A percentile compares a stretch with the other conserved stretches of the same genome.
These are phyloP conservation scores for Speoplatyrhinus poulsoni DNA, from an alignment of 2,113 vertebrate species.

Conservation along the genomic window DNA sequence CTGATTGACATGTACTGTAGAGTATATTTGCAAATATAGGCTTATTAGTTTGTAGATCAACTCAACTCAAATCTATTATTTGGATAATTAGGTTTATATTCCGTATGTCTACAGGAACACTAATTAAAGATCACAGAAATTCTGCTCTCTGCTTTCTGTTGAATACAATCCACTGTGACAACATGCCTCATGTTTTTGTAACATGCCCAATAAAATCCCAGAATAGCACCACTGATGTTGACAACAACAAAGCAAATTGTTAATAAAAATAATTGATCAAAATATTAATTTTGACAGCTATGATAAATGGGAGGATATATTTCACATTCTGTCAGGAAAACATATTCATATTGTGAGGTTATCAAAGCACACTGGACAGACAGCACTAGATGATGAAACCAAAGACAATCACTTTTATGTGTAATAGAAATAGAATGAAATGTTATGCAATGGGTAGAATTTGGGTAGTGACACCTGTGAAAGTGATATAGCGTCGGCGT, in stretches of 20 bases:
- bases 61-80: no score
- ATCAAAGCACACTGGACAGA: slow-evolving; percentile 44
- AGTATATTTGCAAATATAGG: no score
- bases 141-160: neutral
- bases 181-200: no score
- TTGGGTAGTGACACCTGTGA: slow-evolving; percentile 39
- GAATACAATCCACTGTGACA: neutral
- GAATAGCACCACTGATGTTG: neutral
- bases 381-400: slow-evolving; percentile 61
- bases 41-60: no score
- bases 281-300: neutral
- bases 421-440: slow-evolving; percentile 48
- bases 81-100: no score
- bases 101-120: no score
- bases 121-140: slow-evolving; percentile 6
- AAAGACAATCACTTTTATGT: slow-evolving; percentile 61
- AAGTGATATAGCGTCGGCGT: slow-evolving; percentile 28
- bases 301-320: neutral
- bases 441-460: slow-evolving; percentile 50
- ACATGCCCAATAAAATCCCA: neutral
- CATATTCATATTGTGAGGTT: slow-evolving; percentile 29
- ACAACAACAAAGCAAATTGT: slow-evolving; percentile 1
- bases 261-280: neutral
- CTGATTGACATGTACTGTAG: no score
- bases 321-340: slow-evolving; percentile 27